A percentile compares a stretch with the other conserved stretches of the same genome.
phyloP scores from a whole-genome alignment of 2,113 vertebrate genomes.

The Martes martes region DNA sequence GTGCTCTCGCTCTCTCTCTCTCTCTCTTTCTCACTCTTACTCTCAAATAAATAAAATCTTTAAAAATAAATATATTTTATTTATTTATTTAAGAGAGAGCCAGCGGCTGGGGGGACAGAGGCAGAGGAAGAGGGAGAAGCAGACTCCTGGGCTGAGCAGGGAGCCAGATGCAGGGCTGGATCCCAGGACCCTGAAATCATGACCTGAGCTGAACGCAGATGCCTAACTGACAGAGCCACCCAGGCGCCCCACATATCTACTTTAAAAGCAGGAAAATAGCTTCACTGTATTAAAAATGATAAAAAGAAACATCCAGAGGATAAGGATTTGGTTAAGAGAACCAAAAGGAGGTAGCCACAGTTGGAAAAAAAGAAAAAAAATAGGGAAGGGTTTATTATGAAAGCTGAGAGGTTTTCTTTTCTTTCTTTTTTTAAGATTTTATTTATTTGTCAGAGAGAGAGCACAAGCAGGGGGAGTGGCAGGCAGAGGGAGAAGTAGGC shows the following conservation, averaged over 20 bases:
- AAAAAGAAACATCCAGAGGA: not conserved
- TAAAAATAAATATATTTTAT: too few species aligned
- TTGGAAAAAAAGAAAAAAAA: not conserved
- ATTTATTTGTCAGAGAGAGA: too few species aligned
- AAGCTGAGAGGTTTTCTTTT: not conserved
- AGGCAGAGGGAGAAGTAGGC: too few species aligned
- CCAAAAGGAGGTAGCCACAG: not conserved
- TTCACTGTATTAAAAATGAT: not conserved
- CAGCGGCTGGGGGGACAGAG: accelerated
- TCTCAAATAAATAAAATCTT: too few species aligned
- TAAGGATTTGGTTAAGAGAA: not conserved
- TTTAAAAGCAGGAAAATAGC: not conserved
- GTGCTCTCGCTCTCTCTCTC: too few species aligned
- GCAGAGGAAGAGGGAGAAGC: not conserved
- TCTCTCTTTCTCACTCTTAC: too few species aligned
- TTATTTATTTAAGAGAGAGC: not conserved
- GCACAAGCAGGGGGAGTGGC: too few species aligned
- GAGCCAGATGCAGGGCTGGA: not conserved
- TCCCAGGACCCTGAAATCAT: not conserved
- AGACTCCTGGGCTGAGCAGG: not conserved
- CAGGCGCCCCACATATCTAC: not conserved
- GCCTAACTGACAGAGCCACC: not conserved
- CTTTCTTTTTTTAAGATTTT: too few species aligned
- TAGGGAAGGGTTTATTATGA: not conserved
- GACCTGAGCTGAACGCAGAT: not conserved